Conservation (phyloP, 1,140 invertebrate species). For the Portunus trituberculatus region DNA sequence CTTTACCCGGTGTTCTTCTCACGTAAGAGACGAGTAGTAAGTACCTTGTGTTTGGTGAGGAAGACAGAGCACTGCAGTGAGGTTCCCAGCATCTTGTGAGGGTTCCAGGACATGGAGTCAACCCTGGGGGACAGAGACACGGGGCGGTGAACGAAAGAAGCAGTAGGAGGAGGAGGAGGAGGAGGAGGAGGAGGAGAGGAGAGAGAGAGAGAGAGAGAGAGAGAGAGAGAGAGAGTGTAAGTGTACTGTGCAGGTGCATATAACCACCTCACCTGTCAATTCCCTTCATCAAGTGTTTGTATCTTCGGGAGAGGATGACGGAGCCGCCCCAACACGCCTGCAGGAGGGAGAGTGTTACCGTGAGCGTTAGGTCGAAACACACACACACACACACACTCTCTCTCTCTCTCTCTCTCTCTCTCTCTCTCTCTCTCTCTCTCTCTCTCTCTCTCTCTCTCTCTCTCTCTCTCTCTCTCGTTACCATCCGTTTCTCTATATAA, state of each 20-base stretch:
- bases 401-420: not conserved
- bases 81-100: constrained; percentile 94
- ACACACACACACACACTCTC: not conserved
- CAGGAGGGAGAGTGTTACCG: not conserved
- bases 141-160: not conserved
- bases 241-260: not conserved
- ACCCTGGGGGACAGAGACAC: constrained; percentile 84
- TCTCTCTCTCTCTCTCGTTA: too few species aligned
- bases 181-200: not conserved
- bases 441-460: too few species aligned
- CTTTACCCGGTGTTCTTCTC: not conserved
- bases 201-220: constrained; percentile 2
- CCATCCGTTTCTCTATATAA: too few species aligned
- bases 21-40: constrained; percentile 77
- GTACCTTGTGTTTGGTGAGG: constrained; percentile 89
- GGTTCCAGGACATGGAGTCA: constrained; percentile 95
- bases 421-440: too few species aligned
- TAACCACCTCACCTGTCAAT: constrained; percentile 84
- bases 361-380: not conserved
- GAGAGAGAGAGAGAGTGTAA: not conserved
- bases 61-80: constrained; percentile 94
- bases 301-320: constrained; percentile 86
- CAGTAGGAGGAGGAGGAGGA: not conserved
- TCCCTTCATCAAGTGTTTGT: constrained; percentile 84
- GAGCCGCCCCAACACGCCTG: constrained; percentile 90